Base-by-base conservation (phyloP, 2,888 invertebrate genomes). In the Camptogramma bilineatum region DNA sequence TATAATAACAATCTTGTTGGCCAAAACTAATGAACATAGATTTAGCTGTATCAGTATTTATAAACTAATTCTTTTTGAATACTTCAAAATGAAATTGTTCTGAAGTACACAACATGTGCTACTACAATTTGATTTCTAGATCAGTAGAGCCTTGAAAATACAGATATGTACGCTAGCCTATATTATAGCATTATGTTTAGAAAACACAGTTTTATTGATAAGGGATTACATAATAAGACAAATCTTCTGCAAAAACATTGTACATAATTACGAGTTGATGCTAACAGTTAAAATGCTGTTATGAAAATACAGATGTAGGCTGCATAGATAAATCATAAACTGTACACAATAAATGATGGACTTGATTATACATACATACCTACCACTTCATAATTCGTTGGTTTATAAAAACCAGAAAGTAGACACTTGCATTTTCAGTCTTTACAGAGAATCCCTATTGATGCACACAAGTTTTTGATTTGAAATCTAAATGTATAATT, bases 91-190 rank as follows among this genome's bases (percentile, higher is more conserved):
- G 42, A 28, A 50, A 47, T 16, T 53, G 21, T 42, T 34, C 54
- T 31, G 10, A 46, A 60, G 59, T 62, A 7, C 7, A 44, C 16
- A 16, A 66, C 13, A 63, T 67, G 60, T 67, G 66, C 66, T 67
- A 63, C 63, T 16, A 58, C 66, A 63, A 34, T 55, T 42, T 42
- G 18, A 31, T 62, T 18, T 18, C n/a, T 46, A 55, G 52, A 53
- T 17, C 50, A 53, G 62, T 34, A 60, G 66, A 57, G 56, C 52
- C 58, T 13, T 10, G 21, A 52, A 48, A 64, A 54, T 53, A 66
- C 58, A 66, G 52, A 55, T 13, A 39, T 31, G 50, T 52, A 61
- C n/a, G 50, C 16, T 55, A 57, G 8, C 46, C 47, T 52, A 52
- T 13, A 48, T 44, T 53, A 39, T 28, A 57, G 34, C 31, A 50